phyloP scores from a whole-genome alignment of 2,797 vertebrate species.

The Eremophila alpestris region DNA sequence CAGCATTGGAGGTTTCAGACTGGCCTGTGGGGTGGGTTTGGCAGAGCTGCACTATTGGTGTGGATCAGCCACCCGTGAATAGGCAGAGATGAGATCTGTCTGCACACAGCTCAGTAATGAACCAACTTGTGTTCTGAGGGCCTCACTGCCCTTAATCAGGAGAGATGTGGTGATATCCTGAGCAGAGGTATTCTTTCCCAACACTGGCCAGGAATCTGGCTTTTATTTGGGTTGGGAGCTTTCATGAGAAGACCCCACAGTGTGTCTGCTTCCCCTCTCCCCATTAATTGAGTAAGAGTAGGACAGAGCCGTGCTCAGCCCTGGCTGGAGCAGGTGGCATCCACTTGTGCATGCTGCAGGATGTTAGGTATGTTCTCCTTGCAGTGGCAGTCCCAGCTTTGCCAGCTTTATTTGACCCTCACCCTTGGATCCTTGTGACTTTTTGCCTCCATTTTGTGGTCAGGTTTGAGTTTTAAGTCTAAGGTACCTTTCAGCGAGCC shows the following conservation, averaged over 20 bases:
- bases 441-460: not conserved
- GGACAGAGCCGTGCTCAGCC: not conserved
- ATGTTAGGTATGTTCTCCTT: not conserved
- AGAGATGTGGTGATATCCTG: not conserved
- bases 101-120: not conserved
- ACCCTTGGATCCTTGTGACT: not conserved
- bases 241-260: not conserved
- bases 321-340: not conserved
- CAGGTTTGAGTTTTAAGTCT: not conserved
- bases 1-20: not conserved
- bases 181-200: not conserved
- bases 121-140: not conserved
- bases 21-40: constrained; percentile 18
- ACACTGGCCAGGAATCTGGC: not conserved
- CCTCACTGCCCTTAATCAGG: not conserved
- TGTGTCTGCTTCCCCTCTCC: not conserved
- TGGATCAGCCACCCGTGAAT: rapidly evolving
- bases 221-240: not conserved
- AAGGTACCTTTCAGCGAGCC: not conserved
- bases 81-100: not conserved
- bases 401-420: not conserved
- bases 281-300: not conserved
- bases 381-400: not conserved
- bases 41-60: not conserved
- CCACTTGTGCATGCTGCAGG: not conserved